These are phyloP conservation scores for Ooceraea biroi DNA, from an alignment of 1,140 invertebrate species.

Conservation along the genomic window DNA sequence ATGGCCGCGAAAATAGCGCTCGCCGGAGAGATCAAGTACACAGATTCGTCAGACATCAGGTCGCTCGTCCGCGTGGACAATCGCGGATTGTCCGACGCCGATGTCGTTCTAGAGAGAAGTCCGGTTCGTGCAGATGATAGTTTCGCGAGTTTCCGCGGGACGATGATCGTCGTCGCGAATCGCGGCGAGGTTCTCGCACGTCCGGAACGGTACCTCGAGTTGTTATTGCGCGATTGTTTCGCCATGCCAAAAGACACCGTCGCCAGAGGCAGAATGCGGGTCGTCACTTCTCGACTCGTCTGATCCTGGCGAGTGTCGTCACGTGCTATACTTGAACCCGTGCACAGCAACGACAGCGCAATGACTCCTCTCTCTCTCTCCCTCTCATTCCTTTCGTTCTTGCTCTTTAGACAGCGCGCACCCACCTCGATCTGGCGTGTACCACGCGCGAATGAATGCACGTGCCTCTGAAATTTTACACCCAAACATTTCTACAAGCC, in stretches of 20 bases:
- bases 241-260: conserved; percentile 47
- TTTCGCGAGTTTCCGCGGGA: no score
- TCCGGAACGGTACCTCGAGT: no score
- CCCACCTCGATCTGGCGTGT: conserved; percentile 18
- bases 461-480: conserved; percentile 52
- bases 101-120: no score
- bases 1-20: conserved; percentile 25
- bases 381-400: no score
- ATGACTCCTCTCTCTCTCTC: conserved; percentile 34
- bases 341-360: conserved; percentile 43
- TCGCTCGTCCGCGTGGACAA: no score
- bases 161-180: no score
- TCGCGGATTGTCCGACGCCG: no score
- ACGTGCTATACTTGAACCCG: conserved; percentile 67
- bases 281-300: conserved; percentile 41
- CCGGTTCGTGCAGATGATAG: no score
- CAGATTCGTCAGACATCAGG: no score
- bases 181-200: not conserved
- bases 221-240: not conserved
- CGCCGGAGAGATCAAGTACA: no score
- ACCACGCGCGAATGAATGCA: conserved; percentile 24
- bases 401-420: not conserved
- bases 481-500: not conserved
- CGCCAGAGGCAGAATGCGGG: conserved; percentile 13
- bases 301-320: conserved; percentile 60